A percentile compares a stretch with the other conserved stretches of the same genome.
Conservation (phyloP, 2,113 vertebrate genomes). For the Thunnus maccoyii region DNA sequence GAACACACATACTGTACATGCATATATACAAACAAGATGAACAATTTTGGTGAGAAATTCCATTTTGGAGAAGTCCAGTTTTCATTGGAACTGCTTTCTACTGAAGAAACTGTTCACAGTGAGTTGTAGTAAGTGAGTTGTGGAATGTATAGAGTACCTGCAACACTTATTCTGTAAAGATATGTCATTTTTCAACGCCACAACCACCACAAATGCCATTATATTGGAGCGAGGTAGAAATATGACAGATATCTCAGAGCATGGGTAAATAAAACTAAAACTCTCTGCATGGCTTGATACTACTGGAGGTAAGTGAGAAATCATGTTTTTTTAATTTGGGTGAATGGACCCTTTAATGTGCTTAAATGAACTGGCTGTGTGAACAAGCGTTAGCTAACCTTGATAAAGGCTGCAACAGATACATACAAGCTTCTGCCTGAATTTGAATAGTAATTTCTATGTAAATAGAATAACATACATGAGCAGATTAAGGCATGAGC, state of each 20-base stretch:
- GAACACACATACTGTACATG: too few species aligned
- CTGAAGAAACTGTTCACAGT: too few species aligned
- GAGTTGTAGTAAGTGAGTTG: too few species aligned
- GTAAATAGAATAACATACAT: not conserved
- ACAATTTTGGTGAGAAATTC: too few species aligned
- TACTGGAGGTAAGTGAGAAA: too few species aligned
- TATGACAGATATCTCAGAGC: not conserved
- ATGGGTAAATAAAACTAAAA: not conserved
- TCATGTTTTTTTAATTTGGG: not conserved
- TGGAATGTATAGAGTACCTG: too few species aligned
- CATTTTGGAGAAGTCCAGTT: too few species aligned
- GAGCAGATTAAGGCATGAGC: slow-evolving; percentile 9
- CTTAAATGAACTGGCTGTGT: not conserved
- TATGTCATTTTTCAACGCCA: not conserved
- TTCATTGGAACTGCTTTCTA: too few species aligned
- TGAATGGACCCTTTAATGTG: not conserved
- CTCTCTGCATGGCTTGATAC: not conserved
- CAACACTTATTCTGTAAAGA: not conserved
- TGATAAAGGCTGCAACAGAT: too few species aligned
- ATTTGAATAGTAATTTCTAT: not conserved
- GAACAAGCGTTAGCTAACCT: not conserved
- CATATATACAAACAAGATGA: too few species aligned
- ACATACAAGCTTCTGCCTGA: not conserved
- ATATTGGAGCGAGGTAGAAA: not conserved
- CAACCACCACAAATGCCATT: not conserved